Percentiles rank a stretch among this genome's conserved stretches.
These are phyloP conservation scores for Drosophila simulans DNA, from an alignment of 1,140 invertebrate species.

Conservation along the genomic window DNA sequence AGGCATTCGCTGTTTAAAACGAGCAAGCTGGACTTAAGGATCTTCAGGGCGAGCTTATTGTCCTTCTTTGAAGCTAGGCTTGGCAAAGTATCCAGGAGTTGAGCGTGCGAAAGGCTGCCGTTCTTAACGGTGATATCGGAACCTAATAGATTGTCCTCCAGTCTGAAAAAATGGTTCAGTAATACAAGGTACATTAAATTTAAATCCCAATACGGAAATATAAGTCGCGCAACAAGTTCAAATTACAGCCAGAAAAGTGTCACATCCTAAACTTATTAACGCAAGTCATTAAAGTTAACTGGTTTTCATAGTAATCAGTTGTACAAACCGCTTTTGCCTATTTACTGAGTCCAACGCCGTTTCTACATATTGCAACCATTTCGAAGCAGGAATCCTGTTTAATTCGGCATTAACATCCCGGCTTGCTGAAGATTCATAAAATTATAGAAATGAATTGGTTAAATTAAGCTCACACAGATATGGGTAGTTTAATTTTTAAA, in stretches of 20 bases:
- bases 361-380: constrained; percentile 59
- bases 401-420: constrained; percentile 22
- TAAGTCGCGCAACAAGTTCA: neutral
- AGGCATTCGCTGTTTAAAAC: constrained; percentile 70
- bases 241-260: neutral
- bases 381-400: constrained; percentile 32
- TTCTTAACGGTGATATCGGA: constrained; percentile 70
- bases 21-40: constrained; percentile 69
- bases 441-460: neutral
- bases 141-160: constrained; percentile 64
- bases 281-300: neutral
- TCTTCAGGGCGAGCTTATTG: constrained; percentile 69
- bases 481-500: neutral
- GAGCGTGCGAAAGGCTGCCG: constrained; percentile 69
- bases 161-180: constrained; percentile 23
- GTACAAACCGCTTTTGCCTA: constrained; percentile 61
- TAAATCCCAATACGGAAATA: too few relatives aligned
- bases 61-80: constrained; percentile 57
- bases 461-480: neutral
- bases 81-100: constrained; percentile 73
- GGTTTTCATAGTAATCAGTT: neutral
- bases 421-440: constrained; percentile 30
- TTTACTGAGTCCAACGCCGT: constrained; percentile 66
- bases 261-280: neutral
- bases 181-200: neutral